Evolutionary conservation across 2,113 vertebrate genomes (phyloP), one percentile per base, ranked within the genome.

Genomic region (Oryzias woworae): DNA sequence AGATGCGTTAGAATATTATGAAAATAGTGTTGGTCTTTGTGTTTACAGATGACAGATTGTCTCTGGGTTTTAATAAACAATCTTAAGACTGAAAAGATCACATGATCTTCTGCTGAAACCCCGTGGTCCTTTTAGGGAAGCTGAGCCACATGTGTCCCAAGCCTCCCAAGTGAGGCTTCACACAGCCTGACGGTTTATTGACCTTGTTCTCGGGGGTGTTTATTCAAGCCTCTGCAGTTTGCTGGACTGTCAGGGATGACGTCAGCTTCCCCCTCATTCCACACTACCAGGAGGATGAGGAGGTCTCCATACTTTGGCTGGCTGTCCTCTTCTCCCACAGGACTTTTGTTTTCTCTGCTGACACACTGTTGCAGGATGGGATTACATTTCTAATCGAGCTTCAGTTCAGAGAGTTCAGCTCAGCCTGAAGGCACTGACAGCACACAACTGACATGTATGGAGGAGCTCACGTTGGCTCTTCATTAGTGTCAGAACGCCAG

Each of bases 171-270:
- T 56, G 66, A 59, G 0, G 2, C 59, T 18, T 41, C n/a, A 43
- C 28, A 17, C 55, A 60, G 65, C 23, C 18, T 14, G 5, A 46
- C 16, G 31, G 24, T 75, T 77, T 73, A 73, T 43, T 58, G 69
- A 56, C 42, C 42, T 58, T 75, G 42, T 62, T 16, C 64, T 52
- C 24, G 62, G 42, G 47, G 13, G 47, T 56, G 24, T 57, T 53
- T 68, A 62, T 45, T 50, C 36, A 66, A 66, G 51, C 36, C 14
- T 60, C 44, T 52, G 43, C 43, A 60, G 55, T 69, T 71, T 85
- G 74, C 82, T 80, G 78, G 67, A 28, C 55, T 56, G 71, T 86
- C 75, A 44, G 69, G 26, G 55, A 78, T 88, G 85, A 86, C 58
- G 42, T 85, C 73, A 75, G 52, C 54, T 48, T 14, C 1, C 20